Conservation (phyloP, 2,888 invertebrate species). For the Ceriagrion tenellum region DNA sequence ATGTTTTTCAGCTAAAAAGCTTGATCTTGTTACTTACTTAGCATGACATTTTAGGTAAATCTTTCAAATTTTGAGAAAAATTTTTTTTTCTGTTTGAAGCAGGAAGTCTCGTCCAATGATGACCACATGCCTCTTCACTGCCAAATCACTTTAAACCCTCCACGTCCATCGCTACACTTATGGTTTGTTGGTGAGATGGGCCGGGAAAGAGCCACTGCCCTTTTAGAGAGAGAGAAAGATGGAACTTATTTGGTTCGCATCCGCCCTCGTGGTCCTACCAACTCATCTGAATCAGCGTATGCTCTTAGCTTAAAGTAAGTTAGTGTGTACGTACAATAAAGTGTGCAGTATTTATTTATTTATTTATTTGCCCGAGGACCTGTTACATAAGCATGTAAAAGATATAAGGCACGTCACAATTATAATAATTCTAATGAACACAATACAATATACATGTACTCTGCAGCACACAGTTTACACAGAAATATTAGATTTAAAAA, state of each 20-base stretch:
- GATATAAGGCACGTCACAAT: too few species aligned
- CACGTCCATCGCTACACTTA: slow-evolving; percentile 38
- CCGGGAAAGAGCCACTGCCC: slow-evolving; percentile 86
- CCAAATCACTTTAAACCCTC: slow-evolving; percentile 36
- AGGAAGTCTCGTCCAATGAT: slow-evolving; percentile 43
- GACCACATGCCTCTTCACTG: slow-evolving; percentile 50
- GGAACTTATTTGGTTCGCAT: slow-evolving; percentile 93
- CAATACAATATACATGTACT: too few species aligned
- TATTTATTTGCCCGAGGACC: too few species aligned
- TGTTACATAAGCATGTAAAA: too few species aligned
- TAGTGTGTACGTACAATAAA: neutral
- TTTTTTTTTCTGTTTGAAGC: neutral
- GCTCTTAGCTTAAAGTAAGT: slow-evolving; percentile 91
- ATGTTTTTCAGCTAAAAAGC: too few species aligned
- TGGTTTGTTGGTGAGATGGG: slow-evolving; percentile 94
- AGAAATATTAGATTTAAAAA: too few species aligned
- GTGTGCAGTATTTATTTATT: neutral
- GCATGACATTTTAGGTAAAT: too few species aligned
- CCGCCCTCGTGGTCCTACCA: slow-evolving; percentile 84
- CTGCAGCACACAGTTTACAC: too few species aligned
- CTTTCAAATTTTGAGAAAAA: neutral
- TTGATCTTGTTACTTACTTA: too few species aligned
- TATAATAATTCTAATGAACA: too few species aligned
- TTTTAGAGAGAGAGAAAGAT: slow-evolving; percentile 88
- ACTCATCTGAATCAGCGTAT: slow-evolving; percentile 86